Evolutionary conservation across 2,888 invertebrate species (phyloP).

Genomic region (Drosophila fulvimacula): DNA sequence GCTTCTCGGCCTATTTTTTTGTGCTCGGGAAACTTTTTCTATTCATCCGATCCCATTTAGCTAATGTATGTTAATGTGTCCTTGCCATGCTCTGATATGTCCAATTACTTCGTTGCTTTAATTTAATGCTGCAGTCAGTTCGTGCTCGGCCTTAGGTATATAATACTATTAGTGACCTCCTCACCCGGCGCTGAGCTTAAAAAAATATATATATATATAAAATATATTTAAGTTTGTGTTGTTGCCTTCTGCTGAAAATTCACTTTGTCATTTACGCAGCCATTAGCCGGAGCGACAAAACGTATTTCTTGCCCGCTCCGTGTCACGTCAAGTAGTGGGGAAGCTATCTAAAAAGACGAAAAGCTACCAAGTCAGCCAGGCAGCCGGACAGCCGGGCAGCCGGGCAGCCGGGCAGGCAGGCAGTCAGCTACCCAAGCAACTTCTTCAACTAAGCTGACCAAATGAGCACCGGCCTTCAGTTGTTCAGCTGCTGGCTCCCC

Average conservation of each 20-base stretch:
- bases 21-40: not conserved
- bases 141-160: conserved; percentile 36
- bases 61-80: conserved; percentile 41
- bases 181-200: conserved; percentile 39
- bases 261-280: conserved; percentile 78
- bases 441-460: conserved; percentile 56
- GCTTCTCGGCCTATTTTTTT: not conserved
- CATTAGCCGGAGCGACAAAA: conserved; percentile 70
- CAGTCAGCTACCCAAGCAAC: not conserved
- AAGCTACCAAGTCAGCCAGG: conserved; percentile 11
- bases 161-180: conserved; percentile 62
- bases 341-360: conserved; percentile 33
- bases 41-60: conserved; percentile 33
- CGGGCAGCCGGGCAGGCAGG: not conserved
- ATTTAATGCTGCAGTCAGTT: conserved; percentile 39
- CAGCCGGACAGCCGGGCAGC: not conserved
- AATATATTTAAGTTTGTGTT: conserved; percentile 16
- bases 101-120: conserved; percentile 46
- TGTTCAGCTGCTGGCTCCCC: conserved; percentile 35
- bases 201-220: conserved; percentile 7
- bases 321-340: conserved; percentile 73
- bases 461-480: conserved; percentile 61
- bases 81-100: conserved; percentile 33
- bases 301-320: conserved; percentile 50
- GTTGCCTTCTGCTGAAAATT: conserved; percentile 59